phyloP scores from a whole-genome alignment of 2,888 invertebrate species.

The Acronicta leporina region DNA sequence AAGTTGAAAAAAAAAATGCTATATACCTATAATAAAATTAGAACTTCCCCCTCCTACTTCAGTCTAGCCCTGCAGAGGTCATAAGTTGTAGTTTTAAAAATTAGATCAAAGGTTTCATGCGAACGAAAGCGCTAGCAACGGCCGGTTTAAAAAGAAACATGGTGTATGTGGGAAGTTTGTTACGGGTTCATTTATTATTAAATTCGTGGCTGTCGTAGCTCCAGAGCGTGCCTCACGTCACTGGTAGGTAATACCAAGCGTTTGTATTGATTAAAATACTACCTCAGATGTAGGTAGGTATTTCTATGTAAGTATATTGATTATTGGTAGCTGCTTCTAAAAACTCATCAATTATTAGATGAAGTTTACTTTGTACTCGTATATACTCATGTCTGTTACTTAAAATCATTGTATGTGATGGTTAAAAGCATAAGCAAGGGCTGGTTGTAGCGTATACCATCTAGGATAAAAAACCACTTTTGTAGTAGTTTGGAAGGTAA shows the following conservation, averaged over 20 bases:
- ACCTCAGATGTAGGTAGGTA: neutral
- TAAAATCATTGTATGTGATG: neutral
- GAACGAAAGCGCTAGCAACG: neutral
- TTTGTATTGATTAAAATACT: constrained; percentile 26
- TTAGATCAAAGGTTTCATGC: neutral
- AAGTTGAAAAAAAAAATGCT: too few species aligned
- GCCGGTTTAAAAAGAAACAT: neutral
- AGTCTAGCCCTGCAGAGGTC: neutral
- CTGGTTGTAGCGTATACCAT: too few species aligned
- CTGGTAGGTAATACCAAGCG: neutral
- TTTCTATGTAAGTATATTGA: too few species aligned
- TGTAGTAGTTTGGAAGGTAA: too few species aligned
- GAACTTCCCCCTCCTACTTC: too few species aligned
- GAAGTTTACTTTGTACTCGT: too few species aligned
- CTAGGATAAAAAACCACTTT: too few species aligned
- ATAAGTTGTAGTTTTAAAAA: neutral
- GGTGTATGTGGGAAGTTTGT: constrained; percentile 13
- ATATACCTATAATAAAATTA: too few species aligned
- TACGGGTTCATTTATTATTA: constrained; percentile 32
- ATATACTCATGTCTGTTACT: too few species aligned
- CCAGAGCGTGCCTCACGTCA: constrained; percentile 18
- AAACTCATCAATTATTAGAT: neutral
- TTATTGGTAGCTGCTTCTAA: neutral
- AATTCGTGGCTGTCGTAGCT: constrained; percentile 7
- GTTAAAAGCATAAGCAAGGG: neutral